Base-by-base conservation (phyloP, 2,888 invertebrate species). In the Tachina fera region DNA sequence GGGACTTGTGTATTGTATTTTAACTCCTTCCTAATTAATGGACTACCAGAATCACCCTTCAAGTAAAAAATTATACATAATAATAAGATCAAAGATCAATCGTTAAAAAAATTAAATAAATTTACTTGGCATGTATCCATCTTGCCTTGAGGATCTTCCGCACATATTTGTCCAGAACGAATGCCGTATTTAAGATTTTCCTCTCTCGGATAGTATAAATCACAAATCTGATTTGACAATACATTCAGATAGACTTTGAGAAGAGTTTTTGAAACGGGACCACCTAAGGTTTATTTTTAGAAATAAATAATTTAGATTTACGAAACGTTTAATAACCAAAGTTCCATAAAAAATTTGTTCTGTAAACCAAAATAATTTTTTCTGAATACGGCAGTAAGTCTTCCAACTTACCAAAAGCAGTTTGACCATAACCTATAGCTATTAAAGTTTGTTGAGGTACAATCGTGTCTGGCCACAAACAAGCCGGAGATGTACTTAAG, bases 111-210 rank as follows among this genome's bases (percentile, higher is more conserved):
- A 16, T 13, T 49, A 72, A 39, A 41, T 8, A 31, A 41, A 39
- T 22, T 22, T 76, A 86, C 83, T 56, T 86, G 83, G 51, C 86
- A 86, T 39, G 86, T 77, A 60, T 86, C 83, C 80, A 77, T 80
- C 56, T 77, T 72, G 6, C 76, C 61, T 14, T 67, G 43, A 2
- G 79, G 82, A 76, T 86, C 86, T 11, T 67, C 76, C 9, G 82
- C 82, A 83, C 86, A 83, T 19, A 83, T 83, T 49, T 86, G 86
- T 11, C 76, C 79, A 1, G 70, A 22, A 31, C 49, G 49, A 14
- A 85, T 39, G 51, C 85, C 82, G 11, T 61, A 14, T n/a, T 39
- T n/a, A 14, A 86, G 13, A 39, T 79, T 82, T n/a, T 75, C 68
- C 1, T 47, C 70, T 22, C 72, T 51, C 8, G 49, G n/a, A 58